Evolutionary conservation across 1,140 invertebrate species (phyloP).

Genomic region (Acyrthosiphon pisum): DNA sequence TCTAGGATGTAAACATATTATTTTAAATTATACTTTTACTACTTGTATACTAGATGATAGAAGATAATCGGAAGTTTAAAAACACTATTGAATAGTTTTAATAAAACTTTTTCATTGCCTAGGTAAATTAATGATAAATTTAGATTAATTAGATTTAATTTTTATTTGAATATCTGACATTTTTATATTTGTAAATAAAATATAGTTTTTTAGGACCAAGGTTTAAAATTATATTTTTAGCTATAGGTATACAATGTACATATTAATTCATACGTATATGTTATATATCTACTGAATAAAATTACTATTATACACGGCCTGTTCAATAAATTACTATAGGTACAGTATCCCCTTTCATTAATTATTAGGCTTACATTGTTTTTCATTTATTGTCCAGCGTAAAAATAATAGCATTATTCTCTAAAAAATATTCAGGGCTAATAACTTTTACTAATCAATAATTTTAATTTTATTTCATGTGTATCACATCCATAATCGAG

Average conservation of each 20-base stretch:
- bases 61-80: neutral
- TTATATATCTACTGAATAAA: neutral
- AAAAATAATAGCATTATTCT: conserved; percentile 4
- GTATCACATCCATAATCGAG: no score
- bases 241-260: neutral
- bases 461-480: neutral
- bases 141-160: neutral
- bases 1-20: neutral
- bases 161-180: neutral
- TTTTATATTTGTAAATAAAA: neutral
- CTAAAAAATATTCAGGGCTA: neutral
- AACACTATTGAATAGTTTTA: neutral
- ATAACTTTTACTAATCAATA: conserved; percentile 28
- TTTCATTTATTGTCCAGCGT: conserved; percentile 7
- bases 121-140: neutral
- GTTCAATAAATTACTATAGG: conserved; percentile 32
- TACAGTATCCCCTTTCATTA: neutral
- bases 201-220: neutral
- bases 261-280: neutral
- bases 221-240: neutral
- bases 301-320: neutral
- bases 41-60: neutral
- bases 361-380: neutral
- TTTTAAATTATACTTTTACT: neutral
- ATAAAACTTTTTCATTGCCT: neutral